Evolutionary conservation across 2,113 vertebrate species (phyloP).

Genomic region (Galeopterus variegatus): DNA sequence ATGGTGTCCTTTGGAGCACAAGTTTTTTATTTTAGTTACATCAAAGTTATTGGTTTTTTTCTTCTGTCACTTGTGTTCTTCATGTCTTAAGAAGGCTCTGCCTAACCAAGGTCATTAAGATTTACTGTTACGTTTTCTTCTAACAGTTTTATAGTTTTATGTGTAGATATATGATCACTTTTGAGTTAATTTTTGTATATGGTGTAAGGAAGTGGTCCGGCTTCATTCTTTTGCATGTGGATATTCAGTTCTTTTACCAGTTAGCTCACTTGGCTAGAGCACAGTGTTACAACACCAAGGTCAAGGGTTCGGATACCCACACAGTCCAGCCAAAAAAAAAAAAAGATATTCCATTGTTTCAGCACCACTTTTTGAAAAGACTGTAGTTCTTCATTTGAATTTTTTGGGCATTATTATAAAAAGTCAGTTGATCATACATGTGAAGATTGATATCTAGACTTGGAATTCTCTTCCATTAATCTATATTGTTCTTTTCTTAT

Average conservation of each 20-base stretch:
- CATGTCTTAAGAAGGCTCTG: neutral
- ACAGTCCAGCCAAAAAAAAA: too few relatives aligned
- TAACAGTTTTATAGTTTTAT: neutral
- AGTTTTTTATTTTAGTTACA: neutral
- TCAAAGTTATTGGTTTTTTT: neutral
- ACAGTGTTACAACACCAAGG: too few relatives aligned
- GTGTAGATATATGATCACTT: neutral
- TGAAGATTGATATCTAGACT: neutral
- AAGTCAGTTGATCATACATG: neutral
- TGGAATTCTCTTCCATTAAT: neutral
- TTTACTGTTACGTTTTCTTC: neutral
- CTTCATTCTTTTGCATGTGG: neutral
- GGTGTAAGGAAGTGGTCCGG: neutral
- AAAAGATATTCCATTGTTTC: neutral
- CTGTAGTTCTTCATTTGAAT: neutral
- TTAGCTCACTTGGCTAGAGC: too few relatives aligned
- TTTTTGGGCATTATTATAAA: neutral
- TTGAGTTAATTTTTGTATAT: neutral
- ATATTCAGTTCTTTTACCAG: neutral
- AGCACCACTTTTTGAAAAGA: neutral
- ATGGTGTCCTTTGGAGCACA: neutral
- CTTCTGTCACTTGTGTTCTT: neutral
- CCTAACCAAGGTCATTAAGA: neutral
- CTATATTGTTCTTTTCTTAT: neutral
- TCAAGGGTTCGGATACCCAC: too few relatives aligned